Base-by-base conservation (phyloP, 1,140 invertebrate species). In the Portunus trituberculatus region DNA sequence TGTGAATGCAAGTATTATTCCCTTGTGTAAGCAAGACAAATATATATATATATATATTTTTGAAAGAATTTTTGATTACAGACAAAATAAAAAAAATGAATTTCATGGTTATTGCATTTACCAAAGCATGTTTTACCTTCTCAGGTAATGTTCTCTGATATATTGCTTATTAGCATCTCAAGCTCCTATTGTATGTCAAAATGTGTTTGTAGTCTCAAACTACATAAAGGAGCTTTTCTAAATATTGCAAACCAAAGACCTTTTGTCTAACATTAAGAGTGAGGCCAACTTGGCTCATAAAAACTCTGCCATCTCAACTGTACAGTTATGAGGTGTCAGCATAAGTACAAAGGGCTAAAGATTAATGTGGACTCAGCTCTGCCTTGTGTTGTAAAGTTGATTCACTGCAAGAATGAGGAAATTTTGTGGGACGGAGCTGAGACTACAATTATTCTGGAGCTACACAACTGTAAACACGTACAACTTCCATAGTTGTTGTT, bases 181-280 rank as follows among this genome's bases (percentile, higher is more conserved):
- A 39, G 89, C 31, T 91, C 31, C 29, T 45, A 25, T 28, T n/a
- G 67, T 76, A 10, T 91, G 90, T 8, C 52, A 67, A 12, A 91
- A 91, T 91, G 39, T 76, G 52, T 52, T 91, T 76, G 67, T 8
- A 25, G 29, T 76, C 20, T 91, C 16, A 76, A 91, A 29, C n/a
- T 67, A 39, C 16, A 91, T 28, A 31, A 76, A 76, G 90, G 90
- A 91, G 59, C 90, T 76, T 91, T 91, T 91, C 52, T 59, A 46
- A 46, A 91, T 7, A 59, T 46, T 91, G 52, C 39, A 91, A 39
- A 91, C 90, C 90, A 91, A 91, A 91, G 90, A 91, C 52, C 48
- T 28, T 91, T 91, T 91, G 31, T 39, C 16, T 76, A 76, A 91
- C 59, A 91, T 59, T 39, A 76, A 76, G 90, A 32, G 76, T 59